A percentile compares a stretch with the other conserved stretches of the same genome.
These are phyloP conservation scores for Ptychadena robeensis DNA, from an alignment of 2,797 vertebrate species.

Conservation along the genomic window DNA sequence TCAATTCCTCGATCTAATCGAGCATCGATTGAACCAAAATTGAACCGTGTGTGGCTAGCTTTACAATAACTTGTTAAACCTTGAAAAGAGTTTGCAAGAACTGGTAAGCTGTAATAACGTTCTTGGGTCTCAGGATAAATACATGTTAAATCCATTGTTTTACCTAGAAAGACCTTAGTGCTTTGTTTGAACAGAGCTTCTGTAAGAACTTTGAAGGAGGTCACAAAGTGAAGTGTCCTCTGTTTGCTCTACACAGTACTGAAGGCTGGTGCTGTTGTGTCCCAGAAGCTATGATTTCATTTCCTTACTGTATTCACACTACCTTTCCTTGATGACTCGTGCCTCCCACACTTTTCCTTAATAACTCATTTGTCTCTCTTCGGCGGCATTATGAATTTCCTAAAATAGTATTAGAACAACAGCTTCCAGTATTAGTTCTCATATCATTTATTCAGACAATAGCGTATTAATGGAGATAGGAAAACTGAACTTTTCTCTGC, in stretches of 20 bases:
- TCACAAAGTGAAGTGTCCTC: slow-evolving; percentile 33
- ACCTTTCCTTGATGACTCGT: slow-evolving; percentile 62
- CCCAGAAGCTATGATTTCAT: slow-evolving; percentile 57
- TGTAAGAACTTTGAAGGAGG: slow-evolving; percentile 28
- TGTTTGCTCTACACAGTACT: slow-evolving; percentile 48
- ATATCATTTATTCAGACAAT: slow-evolving; percentile 57
- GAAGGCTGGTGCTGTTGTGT: slow-evolving; percentile 40
- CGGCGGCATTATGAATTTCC: slow-evolving; percentile 47
- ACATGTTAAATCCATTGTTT: background rate
- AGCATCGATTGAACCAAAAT: too few species aligned
- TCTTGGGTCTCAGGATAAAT: too few species aligned
- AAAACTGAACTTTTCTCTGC: slow-evolving; percentile 41
- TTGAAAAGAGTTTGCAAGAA: too few species aligned
- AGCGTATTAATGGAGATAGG: slow-evolving; percentile 40
- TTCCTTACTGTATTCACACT: slow-evolving; percentile 60
- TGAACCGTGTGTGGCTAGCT: too few species aligned
- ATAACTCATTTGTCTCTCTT: slow-evolving; percentile 57
- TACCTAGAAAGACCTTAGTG: slow-evolving; percentile 7
- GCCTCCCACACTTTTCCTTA: slow-evolving; percentile 63
- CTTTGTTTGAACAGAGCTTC: slow-evolving; percentile 34
- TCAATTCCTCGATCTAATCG: too few species aligned
- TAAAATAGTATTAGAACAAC: slow-evolving; percentile 59
- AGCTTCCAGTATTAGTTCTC: slow-evolving; percentile 52
- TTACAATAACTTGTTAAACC: too few species aligned
- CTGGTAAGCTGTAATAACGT: too few species aligned